Base-by-base conservation (phyloP, 2,888 invertebrate species). In the Nomada fabriciana region DNA sequence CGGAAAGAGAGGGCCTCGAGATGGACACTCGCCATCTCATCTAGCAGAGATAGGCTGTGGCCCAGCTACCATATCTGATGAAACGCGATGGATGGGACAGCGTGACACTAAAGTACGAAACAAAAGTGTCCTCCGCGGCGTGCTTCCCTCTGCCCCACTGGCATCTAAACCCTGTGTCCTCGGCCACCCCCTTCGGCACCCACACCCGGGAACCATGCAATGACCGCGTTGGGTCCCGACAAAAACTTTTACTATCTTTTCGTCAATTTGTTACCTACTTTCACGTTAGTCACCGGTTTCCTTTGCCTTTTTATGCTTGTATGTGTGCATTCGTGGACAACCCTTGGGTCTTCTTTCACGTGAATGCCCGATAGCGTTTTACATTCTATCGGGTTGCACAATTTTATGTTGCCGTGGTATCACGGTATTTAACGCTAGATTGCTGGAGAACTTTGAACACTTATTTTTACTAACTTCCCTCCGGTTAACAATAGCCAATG, bases 1-100 rank as follows among this genome's bases (percentile, higher is more conserved):
- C 88, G 89, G 92, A 92, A 92, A 91, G 87, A 88, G 86, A 88
- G 83, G 85, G 70, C 76, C 76, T 64, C 79, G 85, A 86, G 87
- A 91, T 84, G 89, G 85, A 89, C 87, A 88, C 89, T 86, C 87
- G 89, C 86, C 89, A 89, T 91, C 90, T 91, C 90, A 90, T 89
- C 91, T 91, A 89, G 89, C 83, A 82, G 79, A 90, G 90, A 91
- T 91, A 91, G 86, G 84, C 89, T 75, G 84, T 86, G 87, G 88
- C 87, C 87, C 87, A 86, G 88, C 86, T 87, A 86, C 80, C 87
- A 83, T 91, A 91, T 90, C 90, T 90, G 90, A 90, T 91, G 90
- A 89, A 85, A 85, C 87, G 85, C 86, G 87, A 90, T 85, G 89
- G 88, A 91, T 88, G 86, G 88, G 86, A 85, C 84, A 83, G 82